Percentiles rank a stretch among this genome's conserved stretches.
Conservation (phyloP, 2,797 vertebrate genomes). For the Oceanodroma leucorhoa region DNA sequence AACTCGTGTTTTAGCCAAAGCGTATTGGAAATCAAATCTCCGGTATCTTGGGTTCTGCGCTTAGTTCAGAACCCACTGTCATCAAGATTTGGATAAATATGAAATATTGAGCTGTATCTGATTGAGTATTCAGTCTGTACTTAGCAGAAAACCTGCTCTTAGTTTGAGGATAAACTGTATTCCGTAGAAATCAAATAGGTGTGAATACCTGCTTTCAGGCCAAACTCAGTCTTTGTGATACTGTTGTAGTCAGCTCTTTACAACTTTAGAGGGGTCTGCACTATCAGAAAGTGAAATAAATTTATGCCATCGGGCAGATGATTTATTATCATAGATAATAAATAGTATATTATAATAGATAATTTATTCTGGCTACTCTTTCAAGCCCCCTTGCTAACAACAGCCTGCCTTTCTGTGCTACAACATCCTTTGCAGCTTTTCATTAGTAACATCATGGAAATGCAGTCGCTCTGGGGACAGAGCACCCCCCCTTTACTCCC, state of each 20-base stretch:
- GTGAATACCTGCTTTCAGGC: not conserved
- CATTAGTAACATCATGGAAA: fast-evolving
- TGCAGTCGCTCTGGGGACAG: not conserved
- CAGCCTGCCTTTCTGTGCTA: not conserved
- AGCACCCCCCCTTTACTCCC: not conserved
- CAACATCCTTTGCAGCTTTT: not conserved
- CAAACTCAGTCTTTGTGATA: not conserved
- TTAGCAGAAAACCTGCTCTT: not conserved
- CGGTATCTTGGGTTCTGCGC: not conserved
- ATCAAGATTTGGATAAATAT: not conserved
- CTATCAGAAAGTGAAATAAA: not conserved
- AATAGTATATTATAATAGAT: not conserved
- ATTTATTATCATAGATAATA: not conserved
- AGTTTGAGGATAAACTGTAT: not conserved
- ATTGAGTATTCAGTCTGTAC: not conserved
- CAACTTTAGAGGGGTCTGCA: not conserved
- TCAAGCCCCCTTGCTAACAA: not conserved
- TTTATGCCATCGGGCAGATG: not conserved
- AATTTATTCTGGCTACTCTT: not conserved
- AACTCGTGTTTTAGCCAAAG: not conserved
- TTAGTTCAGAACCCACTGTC: not conserved
- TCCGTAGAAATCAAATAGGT: not conserved
- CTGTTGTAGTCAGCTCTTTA: not conserved
- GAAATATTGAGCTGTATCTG: not conserved
- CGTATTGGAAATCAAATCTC: not conserved